Evolutionary conservation across 2,797 vertebrate genomes (phyloP).

Genomic region (Sciurus vulgaris): DNA sequence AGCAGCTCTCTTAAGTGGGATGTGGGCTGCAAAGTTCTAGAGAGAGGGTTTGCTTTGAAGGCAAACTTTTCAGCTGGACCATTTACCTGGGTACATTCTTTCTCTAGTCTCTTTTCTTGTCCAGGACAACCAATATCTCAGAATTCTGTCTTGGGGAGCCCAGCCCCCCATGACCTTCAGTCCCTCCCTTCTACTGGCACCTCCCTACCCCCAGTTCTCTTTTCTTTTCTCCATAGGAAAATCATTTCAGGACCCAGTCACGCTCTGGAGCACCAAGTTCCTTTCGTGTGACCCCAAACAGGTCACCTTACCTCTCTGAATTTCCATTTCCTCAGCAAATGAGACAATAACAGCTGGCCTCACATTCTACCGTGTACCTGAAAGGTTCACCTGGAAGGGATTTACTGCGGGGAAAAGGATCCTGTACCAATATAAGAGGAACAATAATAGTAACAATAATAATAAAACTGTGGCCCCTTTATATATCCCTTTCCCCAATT

Average conservation of each 20-base stretch:
- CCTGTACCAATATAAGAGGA: not conserved
- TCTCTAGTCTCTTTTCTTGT: not conserved
- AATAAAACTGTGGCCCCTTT: not conserved
- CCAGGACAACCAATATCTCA: slow-evolving; percentile 26
- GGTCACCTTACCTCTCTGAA: slow-evolving; percentile 22
- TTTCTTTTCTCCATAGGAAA: not conserved
- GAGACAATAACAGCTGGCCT: not conserved
- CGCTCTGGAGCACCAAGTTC: not conserved
- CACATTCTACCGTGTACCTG: not conserved
- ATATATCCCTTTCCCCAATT: not conserved
- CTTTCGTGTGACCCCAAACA: not conserved
- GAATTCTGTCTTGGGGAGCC: not conserved
- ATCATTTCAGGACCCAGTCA: not conserved
- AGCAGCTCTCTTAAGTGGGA: not conserved
- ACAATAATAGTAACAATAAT: not conserved
- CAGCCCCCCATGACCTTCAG: not conserved
- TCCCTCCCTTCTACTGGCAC: not conserved
- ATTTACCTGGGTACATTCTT: not conserved
- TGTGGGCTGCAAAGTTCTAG: not conserved
- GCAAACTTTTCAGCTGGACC: not conserved
- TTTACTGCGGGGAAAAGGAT: not conserved
- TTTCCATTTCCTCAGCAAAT: slow-evolving; percentile 35
- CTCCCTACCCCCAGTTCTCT: not conserved
- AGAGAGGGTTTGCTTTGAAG: not conserved
- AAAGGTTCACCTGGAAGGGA: not conserved